Evolutionary conservation across 1,140 invertebrate species (phyloP).

Genomic region (Apocrypta bakeri): DNA sequence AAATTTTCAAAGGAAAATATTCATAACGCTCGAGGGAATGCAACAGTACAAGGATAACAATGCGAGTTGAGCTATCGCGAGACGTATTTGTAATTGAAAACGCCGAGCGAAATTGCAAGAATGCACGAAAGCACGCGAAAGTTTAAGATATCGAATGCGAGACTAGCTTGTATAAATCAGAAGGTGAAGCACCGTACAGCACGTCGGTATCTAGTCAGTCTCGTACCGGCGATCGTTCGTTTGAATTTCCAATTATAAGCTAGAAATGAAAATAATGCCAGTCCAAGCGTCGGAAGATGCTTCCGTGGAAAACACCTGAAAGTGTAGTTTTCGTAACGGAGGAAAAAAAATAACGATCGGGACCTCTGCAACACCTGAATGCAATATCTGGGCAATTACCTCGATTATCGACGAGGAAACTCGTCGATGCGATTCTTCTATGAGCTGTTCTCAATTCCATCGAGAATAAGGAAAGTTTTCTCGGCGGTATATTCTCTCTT

Average conservation of each 20-base stretch:
- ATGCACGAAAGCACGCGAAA: neutral
- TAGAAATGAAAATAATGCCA: no score
- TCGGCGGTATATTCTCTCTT: conserved; percentile 49
- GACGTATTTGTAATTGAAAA: neutral
- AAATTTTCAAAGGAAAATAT: neutral
- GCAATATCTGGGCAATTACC: conserved; percentile 23
- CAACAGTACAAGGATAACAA: neutral
- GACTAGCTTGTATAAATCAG: no score
- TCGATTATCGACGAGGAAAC: neutral
- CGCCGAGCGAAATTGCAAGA: neutral
- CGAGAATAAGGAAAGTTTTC: conserved; percentile 42
- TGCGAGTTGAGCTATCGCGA: neutral
- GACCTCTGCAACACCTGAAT: neutral
- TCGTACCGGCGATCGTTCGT: no score
- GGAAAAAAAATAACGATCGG: neutral
- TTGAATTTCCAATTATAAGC: no score
- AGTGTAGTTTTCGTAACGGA: no score
- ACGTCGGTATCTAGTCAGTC: no score
- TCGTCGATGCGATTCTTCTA: conserved; percentile 1
- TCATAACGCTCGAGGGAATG: no score
- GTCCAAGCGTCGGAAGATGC: no score
- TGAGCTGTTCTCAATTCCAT: conserved; percentile 50
- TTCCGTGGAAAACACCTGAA: no score
- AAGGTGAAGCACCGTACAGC: no score
- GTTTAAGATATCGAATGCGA: no score